Evolutionary conservation across 2,797 vertebrate species (phyloP).

Genomic region (Chrysocyon brachyurus): DNA sequence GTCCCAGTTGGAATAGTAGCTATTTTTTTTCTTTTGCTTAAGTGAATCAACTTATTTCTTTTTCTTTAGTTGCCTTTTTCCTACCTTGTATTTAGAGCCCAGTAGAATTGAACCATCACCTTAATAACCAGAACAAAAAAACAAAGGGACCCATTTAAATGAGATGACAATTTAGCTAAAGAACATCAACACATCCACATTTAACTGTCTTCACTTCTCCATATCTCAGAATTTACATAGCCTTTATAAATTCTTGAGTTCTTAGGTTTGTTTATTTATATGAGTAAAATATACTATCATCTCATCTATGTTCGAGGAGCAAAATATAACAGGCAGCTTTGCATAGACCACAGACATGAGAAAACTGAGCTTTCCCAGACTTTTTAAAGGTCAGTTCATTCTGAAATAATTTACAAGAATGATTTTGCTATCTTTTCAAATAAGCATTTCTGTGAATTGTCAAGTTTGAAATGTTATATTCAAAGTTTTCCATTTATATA

Average conservation of each 20-base stretch:
- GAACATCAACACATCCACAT: not conserved
- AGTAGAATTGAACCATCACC: not conserved
- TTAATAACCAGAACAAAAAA: not conserved
- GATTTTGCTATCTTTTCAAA: slow-evolving; percentile 34
- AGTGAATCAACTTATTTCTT: slow-evolving; percentile 60
- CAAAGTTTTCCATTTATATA: slow-evolving; percentile 6
- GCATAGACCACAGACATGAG: not conserved
- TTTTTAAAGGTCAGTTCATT: not conserved
- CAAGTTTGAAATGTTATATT: slow-evolving; percentile 41
- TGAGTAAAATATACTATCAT: slow-evolving; percentile 14
- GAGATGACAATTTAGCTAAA: slow-evolving; percentile 7
- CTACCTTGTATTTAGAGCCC: slow-evolving; percentile 49
- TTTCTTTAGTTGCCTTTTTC: slow-evolving; percentile 16
- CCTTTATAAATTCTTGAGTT: not conserved
- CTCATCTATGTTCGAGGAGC: not conserved
- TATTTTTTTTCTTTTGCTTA: slow-evolving; percentile 52
- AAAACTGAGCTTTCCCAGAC: not conserved
- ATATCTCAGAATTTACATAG: slow-evolving; percentile 7
- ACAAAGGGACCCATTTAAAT: not conserved
- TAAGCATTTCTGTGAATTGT: slow-evolving; percentile 25
- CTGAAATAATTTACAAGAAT: slow-evolving; percentile 27
- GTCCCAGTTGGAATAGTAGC: slow-evolving; percentile 55
- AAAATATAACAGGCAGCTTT: slow-evolving; percentile 6
- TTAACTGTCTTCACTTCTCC: slow-evolving; percentile 33
- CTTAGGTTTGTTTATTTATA: not conserved